A percentile compares a stretch with the other conserved stretches of the same genome.
These are phyloP conservation scores for Vireo griseus DNA, from an alignment of 2,797 vertebrate species.

Conservation along the genomic window DNA sequence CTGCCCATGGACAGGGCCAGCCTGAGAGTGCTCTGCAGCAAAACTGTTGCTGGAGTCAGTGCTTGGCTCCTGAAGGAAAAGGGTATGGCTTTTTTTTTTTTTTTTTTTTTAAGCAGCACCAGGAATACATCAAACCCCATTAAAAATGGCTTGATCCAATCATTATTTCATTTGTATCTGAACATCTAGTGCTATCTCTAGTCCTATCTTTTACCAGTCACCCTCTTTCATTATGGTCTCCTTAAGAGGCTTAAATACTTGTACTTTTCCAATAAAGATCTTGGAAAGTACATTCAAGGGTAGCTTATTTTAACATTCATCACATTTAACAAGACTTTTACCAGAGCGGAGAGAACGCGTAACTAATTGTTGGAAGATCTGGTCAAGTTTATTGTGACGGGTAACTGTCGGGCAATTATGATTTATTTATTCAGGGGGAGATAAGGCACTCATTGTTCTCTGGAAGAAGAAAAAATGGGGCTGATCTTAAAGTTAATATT, in stretches of 20 bases:
- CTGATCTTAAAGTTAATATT: background rate
- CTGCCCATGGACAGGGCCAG: background rate
- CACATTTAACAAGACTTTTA: slow-evolving; percentile 63
- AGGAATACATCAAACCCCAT: background rate
- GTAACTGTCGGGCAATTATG: slow-evolving; percentile 45
- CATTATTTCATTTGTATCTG: background rate
- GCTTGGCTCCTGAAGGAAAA: background rate
- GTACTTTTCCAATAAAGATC: slow-evolving; percentile 50
- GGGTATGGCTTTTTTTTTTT: background rate
- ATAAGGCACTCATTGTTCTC: slow-evolving; percentile 45
- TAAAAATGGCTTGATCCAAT: background rate
- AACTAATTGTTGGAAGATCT: slow-evolving; percentile 62
- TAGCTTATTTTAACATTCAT: slow-evolving; percentile 61
- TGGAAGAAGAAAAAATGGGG: background rate
- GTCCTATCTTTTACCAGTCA: background rate
- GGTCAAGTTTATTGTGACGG: slow-evolving; percentile 59
- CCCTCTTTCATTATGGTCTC: background rate
- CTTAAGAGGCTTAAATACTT: slow-evolving; percentile 11
- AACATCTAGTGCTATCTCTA: background rate
- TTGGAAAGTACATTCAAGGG: background rate
- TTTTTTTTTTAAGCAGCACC: background rate
- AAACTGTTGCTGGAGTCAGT: background rate
- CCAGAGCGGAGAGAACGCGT: slow-evolving; percentile 50
- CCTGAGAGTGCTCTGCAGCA: background rate
- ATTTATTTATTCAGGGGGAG: slow-evolving; percentile 56